Conservation (phyloP, 2,113 vertebrate genomes). For the Cyphomyrus discorhynchus region DNA sequence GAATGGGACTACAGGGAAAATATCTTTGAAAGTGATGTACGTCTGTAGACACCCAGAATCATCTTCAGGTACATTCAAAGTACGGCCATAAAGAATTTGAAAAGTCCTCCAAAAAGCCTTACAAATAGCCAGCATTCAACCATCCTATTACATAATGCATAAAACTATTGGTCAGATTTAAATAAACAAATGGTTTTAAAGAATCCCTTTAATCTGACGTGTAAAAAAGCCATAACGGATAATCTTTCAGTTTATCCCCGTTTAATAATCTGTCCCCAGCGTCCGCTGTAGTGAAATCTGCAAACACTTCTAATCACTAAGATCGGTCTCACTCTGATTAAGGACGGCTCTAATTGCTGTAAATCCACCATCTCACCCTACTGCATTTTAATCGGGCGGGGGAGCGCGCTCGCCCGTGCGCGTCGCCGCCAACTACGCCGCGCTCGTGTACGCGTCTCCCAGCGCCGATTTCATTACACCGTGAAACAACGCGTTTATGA, state of each 20-base stretch:
- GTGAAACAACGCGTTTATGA: not conserved
- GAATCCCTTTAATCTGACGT: not conserved
- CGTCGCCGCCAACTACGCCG: not conserved
- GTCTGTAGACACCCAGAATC: not conserved
- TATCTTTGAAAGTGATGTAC: not conserved
- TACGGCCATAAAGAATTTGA: not conserved
- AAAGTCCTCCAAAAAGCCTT: not conserved
- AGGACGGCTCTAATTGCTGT: constrained; percentile 55
- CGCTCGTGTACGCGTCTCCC: not conserved
- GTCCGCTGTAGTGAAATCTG: constrained; percentile 61
- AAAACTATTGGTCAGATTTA: not conserved
- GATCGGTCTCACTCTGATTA: constrained; percentile 64
- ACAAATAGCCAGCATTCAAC: not conserved
- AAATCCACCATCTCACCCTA: constrained; percentile 52
- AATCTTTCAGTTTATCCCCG: constrained; percentile 32
- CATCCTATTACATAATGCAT: not conserved
- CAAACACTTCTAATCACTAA: constrained; percentile 65
- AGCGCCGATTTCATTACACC: not conserved
- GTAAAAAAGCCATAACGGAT: not conserved
- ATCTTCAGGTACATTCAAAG: not conserved
- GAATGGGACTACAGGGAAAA: not conserved
- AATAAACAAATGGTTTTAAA: constrained; percentile 12
- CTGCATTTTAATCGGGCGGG: constrained; percentile 58
- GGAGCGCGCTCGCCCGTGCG: not conserved
- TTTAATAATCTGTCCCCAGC: constrained; percentile 50